These are phyloP conservation scores for Nerophis lumbriciformis DNA, from an alignment of 2,113 vertebrate genomes.

Conservation along the genomic window DNA sequence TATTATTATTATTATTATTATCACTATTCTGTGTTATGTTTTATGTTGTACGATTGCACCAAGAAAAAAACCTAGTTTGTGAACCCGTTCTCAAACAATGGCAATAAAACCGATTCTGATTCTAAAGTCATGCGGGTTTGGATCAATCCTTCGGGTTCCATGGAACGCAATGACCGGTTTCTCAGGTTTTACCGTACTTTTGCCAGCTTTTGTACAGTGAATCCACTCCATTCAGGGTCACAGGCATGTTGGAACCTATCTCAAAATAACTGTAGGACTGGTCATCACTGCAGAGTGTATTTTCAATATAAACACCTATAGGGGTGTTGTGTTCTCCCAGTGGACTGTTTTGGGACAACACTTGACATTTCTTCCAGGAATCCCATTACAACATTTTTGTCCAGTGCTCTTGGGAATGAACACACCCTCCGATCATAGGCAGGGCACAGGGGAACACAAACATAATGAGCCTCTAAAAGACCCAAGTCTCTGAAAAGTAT, in stretches of 20 bases:
- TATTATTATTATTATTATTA: too few species aligned
- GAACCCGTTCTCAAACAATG: too few species aligned
- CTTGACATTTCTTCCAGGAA: constrained; percentile 30
- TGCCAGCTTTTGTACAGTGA: too few species aligned
- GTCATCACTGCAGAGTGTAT: neutral
- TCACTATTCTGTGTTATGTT: too few species aligned
- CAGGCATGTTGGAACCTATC: neutral
- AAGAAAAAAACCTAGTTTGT: too few species aligned
- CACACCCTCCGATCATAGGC: constrained; percentile 16
- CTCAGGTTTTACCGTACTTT: too few species aligned
- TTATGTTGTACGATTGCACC: too few species aligned
- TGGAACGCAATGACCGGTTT: too few species aligned
- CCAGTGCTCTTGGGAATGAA: constrained; percentile 37
- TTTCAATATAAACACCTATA: neutral
- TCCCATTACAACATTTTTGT: constrained; percentile 43
- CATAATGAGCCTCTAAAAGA: constrained; percentile 30
- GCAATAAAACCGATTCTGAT: too few species aligned
- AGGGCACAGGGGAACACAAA: constrained; percentile 1
- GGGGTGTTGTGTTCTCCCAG: constrained; percentile 1
- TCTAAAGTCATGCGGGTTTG: too few species aligned
- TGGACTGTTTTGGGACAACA: constrained; percentile 6
- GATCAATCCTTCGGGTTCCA: too few species aligned
- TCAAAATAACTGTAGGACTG: neutral
- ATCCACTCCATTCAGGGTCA: neutral
- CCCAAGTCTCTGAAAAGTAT: constrained; percentile 7